These are phyloP conservation scores for Heptranchias perlo DNA, from an alignment of 2,113 vertebrate genomes.

Conservation along the genomic window DNA sequence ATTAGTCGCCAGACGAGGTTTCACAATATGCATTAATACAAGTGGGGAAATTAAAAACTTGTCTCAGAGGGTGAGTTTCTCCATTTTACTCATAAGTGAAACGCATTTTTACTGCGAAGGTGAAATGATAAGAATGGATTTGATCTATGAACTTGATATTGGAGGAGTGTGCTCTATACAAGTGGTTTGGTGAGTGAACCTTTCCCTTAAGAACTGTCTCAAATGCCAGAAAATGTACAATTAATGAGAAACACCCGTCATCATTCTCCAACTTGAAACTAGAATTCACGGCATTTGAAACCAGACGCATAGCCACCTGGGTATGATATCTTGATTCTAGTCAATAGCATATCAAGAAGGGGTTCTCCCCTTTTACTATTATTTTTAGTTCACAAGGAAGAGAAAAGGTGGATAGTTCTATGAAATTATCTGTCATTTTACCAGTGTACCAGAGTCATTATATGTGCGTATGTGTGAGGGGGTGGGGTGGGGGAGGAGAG, in stretches of 20 bases:
- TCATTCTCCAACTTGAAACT: neutral
- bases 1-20: neutral
- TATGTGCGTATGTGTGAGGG: neutral
- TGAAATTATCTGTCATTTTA: neutral
- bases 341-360: neutral
- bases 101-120: neutral
- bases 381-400: neutral
- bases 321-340: neutral
- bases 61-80: neutral
- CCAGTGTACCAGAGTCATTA: neutral
- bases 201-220: neutral
- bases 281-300: neutral
- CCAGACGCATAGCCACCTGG: neutral
- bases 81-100: slow-evolving; percentile 10
- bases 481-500: neutral
- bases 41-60: neutral
- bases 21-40: neutral
- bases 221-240: neutral
- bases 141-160: neutral
- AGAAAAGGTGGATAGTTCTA: neutral
- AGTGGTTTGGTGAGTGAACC: neutral
- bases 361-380: neutral
- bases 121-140: slow-evolving; percentile 16
- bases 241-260: neutral
- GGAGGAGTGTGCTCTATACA: neutral